phyloP scores from a whole-genome alignment of 2,113 vertebrate genomes.

The Equus quagga region DNA sequence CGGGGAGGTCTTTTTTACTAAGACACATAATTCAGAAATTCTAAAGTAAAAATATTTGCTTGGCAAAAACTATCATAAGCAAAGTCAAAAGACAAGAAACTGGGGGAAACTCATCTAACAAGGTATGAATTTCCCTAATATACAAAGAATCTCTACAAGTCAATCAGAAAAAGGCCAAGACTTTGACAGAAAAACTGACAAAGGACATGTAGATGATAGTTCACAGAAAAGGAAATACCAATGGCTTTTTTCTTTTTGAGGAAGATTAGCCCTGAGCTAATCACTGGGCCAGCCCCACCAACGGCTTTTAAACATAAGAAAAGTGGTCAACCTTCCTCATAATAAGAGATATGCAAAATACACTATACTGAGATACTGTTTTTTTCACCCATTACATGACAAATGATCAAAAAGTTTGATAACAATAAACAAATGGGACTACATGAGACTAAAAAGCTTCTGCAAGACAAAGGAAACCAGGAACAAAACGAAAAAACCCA shows the following conservation, averaged over 20 bases:
- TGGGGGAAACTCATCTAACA: background rate
- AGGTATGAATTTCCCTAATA: background rate
- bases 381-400: background rate
- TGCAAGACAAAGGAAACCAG: no score
- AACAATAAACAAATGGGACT: no score
- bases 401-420: background rate
- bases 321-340: background rate
- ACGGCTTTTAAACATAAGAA: background rate
- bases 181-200: background rate
- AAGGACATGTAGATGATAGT: background rate
- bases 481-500: no score
- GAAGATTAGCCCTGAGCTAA: no score
- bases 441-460: no score
- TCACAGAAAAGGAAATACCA: background rate
- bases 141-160: background rate
- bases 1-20: background rate
- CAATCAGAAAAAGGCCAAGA: background rate
- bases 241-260: background rate
- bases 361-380: background rate
- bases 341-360: background rate
- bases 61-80: background rate
- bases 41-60: background rate
- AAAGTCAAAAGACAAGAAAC: conserved; percentile 7
- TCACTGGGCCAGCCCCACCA: background rate
- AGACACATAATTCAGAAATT: background rate